Conservation (phyloP, 2,888 invertebrate genomes). For the Tholera decimalis region DNA sequence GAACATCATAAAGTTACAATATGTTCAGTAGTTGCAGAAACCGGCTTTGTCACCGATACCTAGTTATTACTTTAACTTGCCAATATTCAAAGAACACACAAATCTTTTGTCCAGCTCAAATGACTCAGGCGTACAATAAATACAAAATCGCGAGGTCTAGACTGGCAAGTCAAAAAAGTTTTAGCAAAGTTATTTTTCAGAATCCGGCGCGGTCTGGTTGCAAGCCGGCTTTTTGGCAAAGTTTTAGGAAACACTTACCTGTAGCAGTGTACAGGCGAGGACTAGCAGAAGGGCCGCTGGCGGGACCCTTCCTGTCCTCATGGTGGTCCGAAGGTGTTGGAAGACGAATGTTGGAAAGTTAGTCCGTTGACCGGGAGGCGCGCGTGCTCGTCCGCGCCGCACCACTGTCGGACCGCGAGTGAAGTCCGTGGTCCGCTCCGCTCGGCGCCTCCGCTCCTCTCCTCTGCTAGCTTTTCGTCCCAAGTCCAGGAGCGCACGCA, state of each 20-base stretch:
- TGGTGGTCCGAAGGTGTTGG: conserved; percentile 69
- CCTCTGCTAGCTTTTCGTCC: conserved; percentile 70
- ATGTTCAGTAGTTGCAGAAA: conserved; percentile 64
- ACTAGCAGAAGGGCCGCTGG: conserved; percentile 76
- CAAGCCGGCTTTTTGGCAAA: conserved; percentile 36
- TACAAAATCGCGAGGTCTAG: conserved; percentile 52
- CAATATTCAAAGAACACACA: conserved; percentile 45
- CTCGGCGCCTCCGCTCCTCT: conserved; percentile 62
- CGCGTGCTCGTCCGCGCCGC: conserved; percentile 83
- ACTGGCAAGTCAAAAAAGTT: conserved; percentile 67
- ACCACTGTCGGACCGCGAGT: conserved; percentile 85
- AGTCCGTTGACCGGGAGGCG: conserved; percentile 73
- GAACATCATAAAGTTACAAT: conserved; percentile 55
- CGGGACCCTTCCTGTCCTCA: conserved; percentile 80
- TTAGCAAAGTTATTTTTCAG: conserved; percentile 68
- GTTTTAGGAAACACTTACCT: conserved; percentile 68
- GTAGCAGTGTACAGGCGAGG: conserved; percentile 68
- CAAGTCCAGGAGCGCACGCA: conserved; percentile 68
- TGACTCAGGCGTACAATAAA: conserved; percentile 46
- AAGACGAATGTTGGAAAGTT: conserved; percentile 79
- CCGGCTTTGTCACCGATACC: conserved; percentile 61
- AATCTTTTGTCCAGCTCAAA: conserved; percentile 35
- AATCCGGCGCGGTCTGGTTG: conserved; percentile 48
- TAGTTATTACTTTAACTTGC: conserved; percentile 47
- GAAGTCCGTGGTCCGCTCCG: conserved; percentile 61